Percentiles rank a stretch among this genome's conserved stretches.
phyloP scores from a whole-genome alignment of 2,888 invertebrate genomes.

The Mactromeris polynyma region DNA sequence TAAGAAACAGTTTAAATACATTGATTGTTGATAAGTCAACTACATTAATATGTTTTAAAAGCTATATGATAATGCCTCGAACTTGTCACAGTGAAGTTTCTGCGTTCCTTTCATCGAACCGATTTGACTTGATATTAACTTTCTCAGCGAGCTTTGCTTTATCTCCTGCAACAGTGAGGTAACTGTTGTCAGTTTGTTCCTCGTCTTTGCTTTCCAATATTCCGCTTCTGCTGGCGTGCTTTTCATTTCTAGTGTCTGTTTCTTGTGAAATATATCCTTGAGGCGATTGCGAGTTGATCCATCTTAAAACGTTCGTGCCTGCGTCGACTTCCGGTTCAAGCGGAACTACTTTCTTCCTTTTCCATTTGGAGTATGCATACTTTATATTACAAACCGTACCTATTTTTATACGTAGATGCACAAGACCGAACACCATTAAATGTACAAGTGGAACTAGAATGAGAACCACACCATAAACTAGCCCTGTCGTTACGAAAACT shows the following conservation, averaged over 20 bases:
- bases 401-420: constrained; percentile 44
- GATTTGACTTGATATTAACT: neutral
- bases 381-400: constrained; percentile 31
- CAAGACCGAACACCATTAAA: constrained; percentile 43
- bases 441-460: constrained; percentile 52
- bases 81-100: neutral
- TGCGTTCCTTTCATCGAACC: neutral
- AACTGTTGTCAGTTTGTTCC: neutral
- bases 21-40: too few relatives aligned
- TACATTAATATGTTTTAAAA: too few relatives aligned
- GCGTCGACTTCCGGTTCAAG: constrained; percentile 31
- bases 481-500: constrained; percentile 27
- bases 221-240: neutral
- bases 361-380: constrained; percentile 42
- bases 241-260: neutral
- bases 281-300: neutral
- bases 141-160: neutral
- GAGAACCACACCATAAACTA: constrained; percentile 25
- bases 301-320: constrained; percentile 21
- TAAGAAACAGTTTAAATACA: too few relatives aligned
- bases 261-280: neutral
- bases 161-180: neutral
- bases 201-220: neutral
- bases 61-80: neutral
- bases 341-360: constrained; percentile 30